These are phyloP conservation scores for Antrozous pallidus DNA, from an alignment of 2,797 vertebrate species.

Conservation along the genomic window DNA sequence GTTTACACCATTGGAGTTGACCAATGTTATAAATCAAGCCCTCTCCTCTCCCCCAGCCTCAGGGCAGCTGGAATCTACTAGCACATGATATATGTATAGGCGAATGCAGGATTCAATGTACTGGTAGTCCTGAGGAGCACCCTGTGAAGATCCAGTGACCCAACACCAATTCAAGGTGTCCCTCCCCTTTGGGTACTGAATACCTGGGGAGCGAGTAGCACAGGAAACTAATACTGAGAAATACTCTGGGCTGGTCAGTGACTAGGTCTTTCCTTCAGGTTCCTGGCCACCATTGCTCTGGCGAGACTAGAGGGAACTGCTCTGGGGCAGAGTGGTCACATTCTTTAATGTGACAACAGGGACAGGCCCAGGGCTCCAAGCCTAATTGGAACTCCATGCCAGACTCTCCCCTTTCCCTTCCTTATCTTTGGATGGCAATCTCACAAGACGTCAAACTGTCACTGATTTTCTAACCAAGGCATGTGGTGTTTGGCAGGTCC, in stretches of 20 bases:
- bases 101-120: background rate
- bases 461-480: constrained; percentile 59
- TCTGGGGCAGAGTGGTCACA: background rate
- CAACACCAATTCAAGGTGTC: background rate
- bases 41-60: too few species aligned
- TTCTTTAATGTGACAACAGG: constrained; percentile 42
- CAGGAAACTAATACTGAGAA: background rate
- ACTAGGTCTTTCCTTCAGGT: background rate
- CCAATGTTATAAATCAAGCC: background rate
- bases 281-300: background rate
- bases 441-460: background rate
- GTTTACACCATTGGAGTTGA: background rate
- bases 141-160: background rate
- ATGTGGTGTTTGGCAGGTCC: constrained; percentile 52
- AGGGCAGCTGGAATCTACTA: background rate
- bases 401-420: constrained; percentile 10
- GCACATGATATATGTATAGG: background rate
- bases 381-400: background rate
- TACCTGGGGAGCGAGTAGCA: background rate
- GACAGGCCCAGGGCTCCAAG: constrained; percentile 10
- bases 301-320: background rate
- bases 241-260: background rate
- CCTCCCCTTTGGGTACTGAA: background rate
- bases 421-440: constrained; percentile 49
- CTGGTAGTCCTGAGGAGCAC: background rate